phyloP scores from a whole-genome alignment of 2,113 vertebrate species.

The Myotis brandtii region DNA sequence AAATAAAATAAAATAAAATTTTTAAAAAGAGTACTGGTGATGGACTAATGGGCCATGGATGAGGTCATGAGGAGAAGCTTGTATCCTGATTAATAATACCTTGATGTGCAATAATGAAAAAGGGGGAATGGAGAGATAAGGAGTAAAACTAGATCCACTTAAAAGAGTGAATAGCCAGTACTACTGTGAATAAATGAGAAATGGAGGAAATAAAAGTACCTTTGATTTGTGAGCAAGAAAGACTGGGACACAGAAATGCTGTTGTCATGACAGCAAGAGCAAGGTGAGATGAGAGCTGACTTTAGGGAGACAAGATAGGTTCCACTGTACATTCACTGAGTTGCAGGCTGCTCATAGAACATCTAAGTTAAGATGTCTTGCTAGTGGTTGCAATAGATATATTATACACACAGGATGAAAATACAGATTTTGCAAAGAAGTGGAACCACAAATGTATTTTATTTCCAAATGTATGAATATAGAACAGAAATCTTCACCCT shows the following conservation, averaged over 20 bases:
- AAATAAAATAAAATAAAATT: not conserved
- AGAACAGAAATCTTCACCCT: not conserved
- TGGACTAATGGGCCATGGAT: no score
- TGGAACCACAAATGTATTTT: not conserved
- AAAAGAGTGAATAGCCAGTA: not conserved
- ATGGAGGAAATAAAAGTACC: not conserved
- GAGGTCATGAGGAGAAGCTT: not conserved
- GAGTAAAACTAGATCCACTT: not conserved
- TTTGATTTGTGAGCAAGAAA: not conserved
- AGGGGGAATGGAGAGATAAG: not conserved
- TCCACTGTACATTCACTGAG: not conserved
- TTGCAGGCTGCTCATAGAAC: not conserved
- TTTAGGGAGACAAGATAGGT: not conserved
- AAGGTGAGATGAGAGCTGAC: not conserved
- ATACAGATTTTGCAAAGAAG: not conserved
- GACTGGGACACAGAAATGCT: not conserved
- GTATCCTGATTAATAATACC: not conserved
- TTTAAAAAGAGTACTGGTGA: not conserved
- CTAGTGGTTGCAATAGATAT: not conserved
- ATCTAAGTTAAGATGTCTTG: not conserved
- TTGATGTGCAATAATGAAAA: not conserved
- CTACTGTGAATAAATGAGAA: not conserved
- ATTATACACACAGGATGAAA: not conserved
- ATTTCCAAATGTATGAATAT: not conserved
- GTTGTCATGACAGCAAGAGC: fast-evolving